phyloP scores from a whole-genome alignment of 2,888 invertebrate genomes.

The Trichacis sp. region DNA sequence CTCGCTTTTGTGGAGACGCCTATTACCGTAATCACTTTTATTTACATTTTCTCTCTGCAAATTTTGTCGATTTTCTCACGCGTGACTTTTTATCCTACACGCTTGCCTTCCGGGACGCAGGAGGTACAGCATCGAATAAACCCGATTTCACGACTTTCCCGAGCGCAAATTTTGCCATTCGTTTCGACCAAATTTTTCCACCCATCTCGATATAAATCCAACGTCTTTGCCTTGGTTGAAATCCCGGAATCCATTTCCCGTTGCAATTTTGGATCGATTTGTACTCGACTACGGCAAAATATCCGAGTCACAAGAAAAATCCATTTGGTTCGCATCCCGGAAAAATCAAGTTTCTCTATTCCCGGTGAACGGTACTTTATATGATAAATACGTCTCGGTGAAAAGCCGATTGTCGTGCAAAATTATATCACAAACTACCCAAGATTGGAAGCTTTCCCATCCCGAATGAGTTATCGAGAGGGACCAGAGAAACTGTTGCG shows the following conservation, averaged over 20 bases:
- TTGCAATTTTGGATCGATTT: too few relatives aligned
- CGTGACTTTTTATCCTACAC: constrained; percentile 63
- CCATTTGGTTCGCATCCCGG: constrained; percentile 7
- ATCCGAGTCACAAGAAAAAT: too few relatives aligned
- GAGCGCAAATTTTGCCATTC: too few relatives aligned
- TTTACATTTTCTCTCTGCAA: constrained; percentile 38
- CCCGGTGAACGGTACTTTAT: constrained; percentile 5
- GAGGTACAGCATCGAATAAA: constrained; percentile 61
- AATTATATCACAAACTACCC: constrained; percentile 30
- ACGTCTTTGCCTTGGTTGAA: too few relatives aligned
- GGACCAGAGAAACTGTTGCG: constrained; percentile 32
- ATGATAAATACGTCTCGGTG: background rate
- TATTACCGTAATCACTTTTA: constrained; percentile 28
- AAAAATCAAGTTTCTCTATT: constrained; percentile 28
- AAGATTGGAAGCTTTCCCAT: constrained; percentile 26
- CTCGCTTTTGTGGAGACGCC: constrained; percentile 34
- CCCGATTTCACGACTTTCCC: too few relatives aligned
- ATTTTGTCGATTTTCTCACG: constrained; percentile 55
- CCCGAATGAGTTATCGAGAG: constrained; percentile 15
- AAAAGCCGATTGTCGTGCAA: constrained; percentile 21
- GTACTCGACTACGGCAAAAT: too few relatives aligned
- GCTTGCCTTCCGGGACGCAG: constrained; percentile 66
- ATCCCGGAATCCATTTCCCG: too few relatives aligned
- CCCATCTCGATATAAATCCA: too few relatives aligned
- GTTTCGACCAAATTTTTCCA: too few relatives aligned